Evolutionary conservation across 2,113 vertebrate species (phyloP), one percentile per base, ranked within the genome.

Genomic region (Acrocephalus arundinaceus): DNA sequence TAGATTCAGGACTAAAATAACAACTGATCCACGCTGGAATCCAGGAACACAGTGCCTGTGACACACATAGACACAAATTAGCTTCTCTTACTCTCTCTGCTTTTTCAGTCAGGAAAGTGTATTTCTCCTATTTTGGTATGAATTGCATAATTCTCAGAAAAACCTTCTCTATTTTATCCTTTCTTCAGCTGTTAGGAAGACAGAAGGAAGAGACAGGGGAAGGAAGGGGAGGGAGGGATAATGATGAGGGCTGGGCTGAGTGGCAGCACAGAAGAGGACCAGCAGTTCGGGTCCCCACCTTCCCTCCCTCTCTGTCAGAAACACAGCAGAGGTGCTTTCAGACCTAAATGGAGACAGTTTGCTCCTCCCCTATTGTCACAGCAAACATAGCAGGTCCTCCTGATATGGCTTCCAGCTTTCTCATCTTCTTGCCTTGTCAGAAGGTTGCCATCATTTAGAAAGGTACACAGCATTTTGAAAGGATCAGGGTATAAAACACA

Each of bases 401-500:
- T 97, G 95, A 98, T 96, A 97, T 90, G 96, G 95, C 97, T 98
- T 98, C 96, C 97, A 94, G 97, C 70, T 89, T 97, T 97, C 97
- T 97, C 98, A 93, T 97, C 96, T 94, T 93, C 94, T 89, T 85
- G 93, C 96, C 96, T 98, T 98, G 98, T 98, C 98, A 98, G 98
- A 97, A 97, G 93, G 94, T 97, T 98, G 97, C 98, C 96, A 83
- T 97, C 91, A 2, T 85, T 98, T 97, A 95, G 98, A 97, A 97
- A 98, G 97, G 97, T 97, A 96, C 77, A 93, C 92, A 41, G 85
- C 80, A 92, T 97, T 97, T 96, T 97, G 97, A 98, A 97, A 98
- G 97, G 97, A 98, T 98, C 98, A 98, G 93, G 87, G 35, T 89
- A 97, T 95, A 98, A 98, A 98, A 97, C 97, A 96, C 97, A 98